A percentile compares a stretch with the other conserved stretches of the same genome.
These are phyloP conservation scores for Siniperca chuatsi DNA, from an alignment of 2,113 vertebrate species.

Conservation along the genomic window DNA sequence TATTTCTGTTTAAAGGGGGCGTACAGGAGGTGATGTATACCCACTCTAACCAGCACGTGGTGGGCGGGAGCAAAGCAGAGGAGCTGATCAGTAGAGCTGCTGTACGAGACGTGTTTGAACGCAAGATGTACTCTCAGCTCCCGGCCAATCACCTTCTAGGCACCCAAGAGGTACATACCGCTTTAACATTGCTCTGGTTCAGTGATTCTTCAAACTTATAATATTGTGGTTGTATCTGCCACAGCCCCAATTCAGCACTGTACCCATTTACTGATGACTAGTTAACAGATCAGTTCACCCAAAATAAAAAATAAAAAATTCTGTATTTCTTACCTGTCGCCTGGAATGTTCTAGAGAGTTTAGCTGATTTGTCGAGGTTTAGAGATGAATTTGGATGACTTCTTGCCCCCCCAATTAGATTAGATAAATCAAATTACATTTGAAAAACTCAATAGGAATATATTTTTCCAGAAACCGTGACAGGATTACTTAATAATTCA, in stretches of 20 bases:
- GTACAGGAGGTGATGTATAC: slow-evolving; percentile 91
- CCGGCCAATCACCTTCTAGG: slow-evolving; percentile 90
- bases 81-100: slow-evolving; percentile 91
- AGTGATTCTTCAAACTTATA: background rate
- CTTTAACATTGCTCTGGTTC: background rate
- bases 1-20: slow-evolving; percentile 79
- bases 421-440: slow-evolving; percentile 4
- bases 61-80: slow-evolving; percentile 95
- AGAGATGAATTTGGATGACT: background rate
- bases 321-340: background rate
- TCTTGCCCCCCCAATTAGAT: slow-evolving; percentile 1
- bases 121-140: slow-evolving; percentile 92
- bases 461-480: background rate
- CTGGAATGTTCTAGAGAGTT: background rate
- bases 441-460: background rate
- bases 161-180: slow-evolving; percentile 85
- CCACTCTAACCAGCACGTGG: slow-evolving; percentile 95
- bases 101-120: slow-evolving; percentile 90
- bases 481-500: background rate
- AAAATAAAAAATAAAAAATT: background rate
- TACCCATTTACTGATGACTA: background rate
- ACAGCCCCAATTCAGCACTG: background rate
- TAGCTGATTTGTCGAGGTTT: background rate
- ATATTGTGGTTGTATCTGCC: background rate
- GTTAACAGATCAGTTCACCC: background rate